Percentiles rank a stretch among this genome's conserved stretches.
phyloP scores from a whole-genome alignment of 1,140 invertebrate genomes.

The Sipha flava region DNA sequence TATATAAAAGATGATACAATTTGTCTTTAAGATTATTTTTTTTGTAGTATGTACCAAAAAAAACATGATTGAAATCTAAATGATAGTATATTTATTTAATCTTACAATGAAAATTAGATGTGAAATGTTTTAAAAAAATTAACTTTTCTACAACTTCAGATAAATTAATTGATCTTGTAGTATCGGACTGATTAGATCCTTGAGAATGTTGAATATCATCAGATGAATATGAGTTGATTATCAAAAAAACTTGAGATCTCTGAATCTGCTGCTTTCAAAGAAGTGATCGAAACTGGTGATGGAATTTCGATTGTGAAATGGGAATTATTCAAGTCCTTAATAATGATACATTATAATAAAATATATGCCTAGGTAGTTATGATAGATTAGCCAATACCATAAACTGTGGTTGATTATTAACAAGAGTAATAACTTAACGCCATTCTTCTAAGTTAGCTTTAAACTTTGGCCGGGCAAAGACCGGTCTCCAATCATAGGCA shows the following conservation, averaged over 20 bases:
- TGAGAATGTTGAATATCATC: neutral
- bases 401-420: too few relatives aligned
- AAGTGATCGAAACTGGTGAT: neutral
- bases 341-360: neutral
- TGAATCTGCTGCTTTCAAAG: neutral
- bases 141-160: neutral
- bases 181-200: neutral
- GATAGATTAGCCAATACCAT: neutral
- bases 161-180: neutral
- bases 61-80: neutral
- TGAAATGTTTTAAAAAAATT: neutral
- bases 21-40: neutral
- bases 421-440: too few relatives aligned
- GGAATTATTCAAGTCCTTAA: neutral
- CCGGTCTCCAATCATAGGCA: too few relatives aligned
- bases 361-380: neutral
- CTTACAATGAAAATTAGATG: neutral
- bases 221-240: neutral
- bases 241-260: neutral
- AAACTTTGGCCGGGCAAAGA: too few relatives aligned
- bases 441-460: too few relatives aligned
- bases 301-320: neutral
- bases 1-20: neutral
- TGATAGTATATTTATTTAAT: neutral
- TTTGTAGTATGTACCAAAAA: neutral